These are phyloP conservation scores for Platycheirus rosarum DNA, from an alignment of 2,888 invertebrate genomes.

Conservation along the genomic window DNA sequence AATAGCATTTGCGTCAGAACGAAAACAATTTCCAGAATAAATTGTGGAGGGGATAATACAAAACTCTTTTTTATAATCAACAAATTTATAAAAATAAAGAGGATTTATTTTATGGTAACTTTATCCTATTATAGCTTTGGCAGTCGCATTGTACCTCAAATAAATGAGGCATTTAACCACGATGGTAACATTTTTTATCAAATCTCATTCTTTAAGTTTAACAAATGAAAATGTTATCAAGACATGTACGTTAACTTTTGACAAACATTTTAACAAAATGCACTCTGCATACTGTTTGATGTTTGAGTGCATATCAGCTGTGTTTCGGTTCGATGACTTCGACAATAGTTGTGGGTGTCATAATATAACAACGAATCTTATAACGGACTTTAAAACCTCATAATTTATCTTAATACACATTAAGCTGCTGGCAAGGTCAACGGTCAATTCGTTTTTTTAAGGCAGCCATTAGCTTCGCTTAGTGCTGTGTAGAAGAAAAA, in stretches of 20 bases:
- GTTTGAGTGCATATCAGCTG: slow-evolving; percentile 20
- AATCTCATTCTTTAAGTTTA: too few species aligned
- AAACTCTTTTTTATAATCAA: too few species aligned
- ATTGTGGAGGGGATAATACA: too few species aligned
- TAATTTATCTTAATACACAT: slow-evolving; percentile 39
- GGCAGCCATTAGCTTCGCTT: slow-evolving; percentile 39
- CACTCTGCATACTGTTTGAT: slow-evolving; percentile 30
- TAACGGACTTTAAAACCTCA: slow-evolving; percentile 44
- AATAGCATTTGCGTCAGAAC: too few species aligned
- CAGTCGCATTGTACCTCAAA: too few species aligned
- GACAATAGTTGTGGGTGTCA: slow-evolving; percentile 63
- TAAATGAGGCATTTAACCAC: too few species aligned
- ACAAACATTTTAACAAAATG: slow-evolving; percentile 16
- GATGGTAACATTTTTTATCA: too few species aligned
- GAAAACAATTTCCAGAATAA: too few species aligned
- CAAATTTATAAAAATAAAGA: too few species aligned
- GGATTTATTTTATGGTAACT: too few species aligned
- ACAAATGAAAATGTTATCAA: neutral
- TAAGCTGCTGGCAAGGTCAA: slow-evolving; percentile 66
- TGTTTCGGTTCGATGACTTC: slow-evolving; percentile 64
- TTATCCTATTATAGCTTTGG: too few species aligned
- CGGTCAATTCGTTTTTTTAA: slow-evolving; percentile 67
- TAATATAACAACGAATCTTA: slow-evolving; percentile 61
- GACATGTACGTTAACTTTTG: slow-evolving; percentile 38
- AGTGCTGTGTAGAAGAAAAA: slow-evolving; percentile 26